Conservation (phyloP, 2,797 vertebrate species). For the Lagocephalus sceleratus region DNA sequence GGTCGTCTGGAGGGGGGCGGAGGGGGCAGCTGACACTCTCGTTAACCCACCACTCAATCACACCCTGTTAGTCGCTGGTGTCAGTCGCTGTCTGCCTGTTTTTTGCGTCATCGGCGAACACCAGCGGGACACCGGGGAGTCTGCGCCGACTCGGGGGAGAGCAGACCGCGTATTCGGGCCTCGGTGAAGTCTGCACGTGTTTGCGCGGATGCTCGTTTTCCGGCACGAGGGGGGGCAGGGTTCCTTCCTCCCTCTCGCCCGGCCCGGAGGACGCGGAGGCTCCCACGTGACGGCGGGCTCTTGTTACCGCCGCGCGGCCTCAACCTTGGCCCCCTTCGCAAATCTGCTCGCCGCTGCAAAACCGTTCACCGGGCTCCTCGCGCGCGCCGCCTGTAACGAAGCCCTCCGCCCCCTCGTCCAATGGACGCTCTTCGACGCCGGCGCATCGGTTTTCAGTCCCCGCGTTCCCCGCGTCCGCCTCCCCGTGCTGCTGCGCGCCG, state of each 20-base stretch:
- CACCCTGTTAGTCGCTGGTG: background rate
- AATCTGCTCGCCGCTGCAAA: conserved; percentile 65
- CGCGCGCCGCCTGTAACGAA: background rate
- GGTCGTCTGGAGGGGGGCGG: too few species aligned
- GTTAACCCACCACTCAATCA: background rate
- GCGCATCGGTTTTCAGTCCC: too few species aligned
- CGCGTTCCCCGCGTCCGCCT: too few species aligned
- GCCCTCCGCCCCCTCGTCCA: too few species aligned
- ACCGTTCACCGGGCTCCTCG: conserved; percentile 9
- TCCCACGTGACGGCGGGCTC: conserved; percentile 65
- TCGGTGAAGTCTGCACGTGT: background rate
- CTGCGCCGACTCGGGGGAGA: too few species aligned
- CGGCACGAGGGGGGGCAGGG: too few species aligned
- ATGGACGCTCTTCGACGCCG: background rate
- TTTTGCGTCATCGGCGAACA: too few species aligned
- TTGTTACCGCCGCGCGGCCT: conserved; percentile 74
- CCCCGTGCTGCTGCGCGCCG: conserved; percentile 3
- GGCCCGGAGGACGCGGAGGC: conserved; percentile 31
- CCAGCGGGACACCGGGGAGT: too few species aligned
- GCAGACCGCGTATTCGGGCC: too few species aligned
- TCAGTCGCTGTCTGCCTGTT: conserved; percentile 2
- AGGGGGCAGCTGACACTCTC: too few species aligned
- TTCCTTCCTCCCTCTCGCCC: conserved; percentile 50
- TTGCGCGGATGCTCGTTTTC: conserved; percentile 35
- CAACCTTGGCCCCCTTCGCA: conserved; percentile 65